Conservation (phyloP, 1,140 invertebrate species). For the Trachelipus rathkii region DNA sequence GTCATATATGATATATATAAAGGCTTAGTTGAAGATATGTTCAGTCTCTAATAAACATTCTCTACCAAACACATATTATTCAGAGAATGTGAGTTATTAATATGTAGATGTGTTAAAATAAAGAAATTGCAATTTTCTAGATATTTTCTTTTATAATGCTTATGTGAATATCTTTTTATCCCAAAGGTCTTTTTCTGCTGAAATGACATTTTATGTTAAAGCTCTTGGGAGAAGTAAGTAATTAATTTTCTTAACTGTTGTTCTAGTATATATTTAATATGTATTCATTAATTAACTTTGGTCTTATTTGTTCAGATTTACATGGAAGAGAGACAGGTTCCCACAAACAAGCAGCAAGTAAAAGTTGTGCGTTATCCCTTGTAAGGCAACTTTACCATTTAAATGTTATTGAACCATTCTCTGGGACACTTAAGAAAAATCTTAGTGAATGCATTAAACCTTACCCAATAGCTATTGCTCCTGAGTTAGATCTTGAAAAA, state of each 20-base stretch:
- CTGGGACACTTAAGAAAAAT: slow-evolving; percentile 79
- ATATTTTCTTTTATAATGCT: no score
- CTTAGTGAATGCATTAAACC: slow-evolving; percentile 67
- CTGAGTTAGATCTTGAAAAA: slow-evolving; percentile 64
- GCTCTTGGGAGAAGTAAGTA: slow-evolving; percentile 70
- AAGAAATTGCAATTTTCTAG: no score
- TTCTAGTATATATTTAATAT: neutral
- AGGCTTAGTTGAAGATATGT: no score
- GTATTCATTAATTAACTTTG: neutral
- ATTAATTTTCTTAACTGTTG: slow-evolving; percentile 40
- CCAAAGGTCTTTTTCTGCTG: slow-evolving; percentile 82
- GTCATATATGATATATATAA: no score
- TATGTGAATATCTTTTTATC: no score
- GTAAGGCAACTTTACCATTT: slow-evolving; percentile 92
- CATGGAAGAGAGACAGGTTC: slow-evolving; percentile 73
- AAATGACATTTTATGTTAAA: slow-evolving; percentile 81
- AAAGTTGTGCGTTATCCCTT: slow-evolving; percentile 90
- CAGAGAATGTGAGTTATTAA: no score
- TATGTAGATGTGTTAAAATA: no score
- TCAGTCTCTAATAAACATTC: no score
- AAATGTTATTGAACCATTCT: slow-evolving; percentile 76
- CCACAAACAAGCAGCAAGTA: slow-evolving; percentile 93
- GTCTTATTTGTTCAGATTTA: slow-evolving; percentile 49
- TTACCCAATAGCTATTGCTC: slow-evolving; percentile 70
- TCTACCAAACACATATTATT: no score